phyloP scores from a whole-genome alignment of 2,113 vertebrate genomes.

The Ginglymostoma cirratum region DNA sequence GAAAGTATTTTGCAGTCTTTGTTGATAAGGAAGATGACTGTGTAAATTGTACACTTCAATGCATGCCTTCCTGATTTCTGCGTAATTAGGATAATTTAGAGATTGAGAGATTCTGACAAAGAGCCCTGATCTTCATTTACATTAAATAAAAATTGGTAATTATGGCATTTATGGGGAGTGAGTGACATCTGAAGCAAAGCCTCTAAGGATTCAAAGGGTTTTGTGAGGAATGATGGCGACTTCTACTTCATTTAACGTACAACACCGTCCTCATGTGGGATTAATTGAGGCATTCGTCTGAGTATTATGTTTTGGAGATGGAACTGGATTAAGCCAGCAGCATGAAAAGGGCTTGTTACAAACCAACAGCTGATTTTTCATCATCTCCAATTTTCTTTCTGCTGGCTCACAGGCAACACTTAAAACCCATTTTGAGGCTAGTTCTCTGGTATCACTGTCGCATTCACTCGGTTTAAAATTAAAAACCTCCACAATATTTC shows the following conservation, averaged over 20 bases:
- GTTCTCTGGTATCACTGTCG: not conserved
- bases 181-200: constrained; percentile 15
- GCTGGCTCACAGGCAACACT: not conserved
- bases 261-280: not conserved
- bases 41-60: constrained; percentile 3
- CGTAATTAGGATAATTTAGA: constrained; percentile 17
- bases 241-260: not conserved
- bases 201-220: not conserved
- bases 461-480: not conserved
- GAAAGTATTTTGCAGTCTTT: constrained; percentile 25
- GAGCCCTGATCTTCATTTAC: not conserved
- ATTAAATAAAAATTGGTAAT: not conserved
- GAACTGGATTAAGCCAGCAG: not conserved
- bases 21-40: not conserved
- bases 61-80: constrained; percentile 9
- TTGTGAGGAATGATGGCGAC: not conserved
- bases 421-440: not conserved
- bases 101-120: not conserved
- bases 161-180: not conserved
- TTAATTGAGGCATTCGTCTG: not conserved
- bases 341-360: not conserved
- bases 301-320: not conserved
- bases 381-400: not conserved
- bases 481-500: not conserved
- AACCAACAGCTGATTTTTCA: not conserved